These are phyloP conservation scores for Heptranchias perlo DNA, from an alignment of 2,113 vertebrate species.

Conservation along the genomic window DNA sequence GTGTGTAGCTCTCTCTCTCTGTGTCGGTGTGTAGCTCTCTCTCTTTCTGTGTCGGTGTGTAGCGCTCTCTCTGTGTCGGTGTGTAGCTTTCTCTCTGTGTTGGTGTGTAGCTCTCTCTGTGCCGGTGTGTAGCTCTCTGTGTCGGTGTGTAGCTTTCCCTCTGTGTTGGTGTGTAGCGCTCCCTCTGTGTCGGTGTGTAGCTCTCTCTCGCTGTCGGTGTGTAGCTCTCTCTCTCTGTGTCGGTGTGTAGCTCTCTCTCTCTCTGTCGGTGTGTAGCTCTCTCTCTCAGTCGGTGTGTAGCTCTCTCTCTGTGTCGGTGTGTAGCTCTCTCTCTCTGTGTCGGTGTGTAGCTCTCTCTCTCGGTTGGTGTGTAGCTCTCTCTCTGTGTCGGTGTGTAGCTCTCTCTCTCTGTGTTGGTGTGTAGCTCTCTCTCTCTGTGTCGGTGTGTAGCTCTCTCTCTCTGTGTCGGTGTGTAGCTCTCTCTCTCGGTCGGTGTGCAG, in stretches of 20 bases:
- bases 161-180: too few relatives aligned
- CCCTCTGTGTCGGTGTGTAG: not conserved
- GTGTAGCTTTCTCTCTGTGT: too few relatives aligned
- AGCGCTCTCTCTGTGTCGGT: not conserved
- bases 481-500: not conserved
- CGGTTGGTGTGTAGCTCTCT: not conserved
- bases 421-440: too few relatives aligned
- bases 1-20: too few relatives aligned
- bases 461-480: not conserved
- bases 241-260: not conserved
- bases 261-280: too few relatives aligned
- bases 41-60: not conserved
- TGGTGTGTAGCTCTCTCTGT: too few relatives aligned
- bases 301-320: not conserved
- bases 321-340: too few relatives aligned
- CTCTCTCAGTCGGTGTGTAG: not conserved
- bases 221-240: too few relatives aligned
- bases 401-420: too few relatives aligned
- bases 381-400: not conserved
- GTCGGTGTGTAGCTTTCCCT: not conserved
- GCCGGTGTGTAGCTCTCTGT: too few relatives aligned
- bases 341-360: not conserved
- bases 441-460: too few relatives aligned
- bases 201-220: not conserved
- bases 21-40: not conserved